phyloP scores from a whole-genome alignment of 2,113 vertebrate genomes.

The Corythoichthys haematopterus region DNA sequence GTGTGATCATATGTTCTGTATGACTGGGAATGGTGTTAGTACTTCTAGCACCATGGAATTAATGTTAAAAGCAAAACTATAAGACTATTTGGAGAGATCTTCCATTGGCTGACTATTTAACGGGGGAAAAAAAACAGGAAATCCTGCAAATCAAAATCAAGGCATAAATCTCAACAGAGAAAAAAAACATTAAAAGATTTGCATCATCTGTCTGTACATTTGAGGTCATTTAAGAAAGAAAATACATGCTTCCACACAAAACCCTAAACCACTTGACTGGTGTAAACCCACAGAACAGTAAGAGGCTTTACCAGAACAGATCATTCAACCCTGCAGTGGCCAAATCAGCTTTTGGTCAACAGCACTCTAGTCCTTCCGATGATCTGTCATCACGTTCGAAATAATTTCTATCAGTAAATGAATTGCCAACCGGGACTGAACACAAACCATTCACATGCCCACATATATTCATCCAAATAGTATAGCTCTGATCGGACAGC shows the following conservation, averaged over 20 bases:
- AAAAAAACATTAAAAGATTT: constrained; percentile 16
- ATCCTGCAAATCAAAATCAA: constrained; percentile 16
- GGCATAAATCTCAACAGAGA: constrained; percentile 10
- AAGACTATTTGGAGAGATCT: constrained; percentile 10
- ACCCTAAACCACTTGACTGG: constrained; percentile 47
- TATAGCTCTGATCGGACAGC: constrained; percentile 3
- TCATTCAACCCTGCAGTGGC: constrained; percentile 40
- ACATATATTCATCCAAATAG: not conserved
- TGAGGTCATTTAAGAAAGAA: constrained; percentile 33
- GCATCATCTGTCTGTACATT: constrained; percentile 17
- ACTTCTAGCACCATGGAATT: constrained; percentile 23
- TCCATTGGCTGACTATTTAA: not conserved
- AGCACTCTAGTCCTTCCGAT: constrained; percentile 15
- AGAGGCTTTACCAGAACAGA: constrained; percentile 60
- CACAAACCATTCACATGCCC: constrained; percentile 2
- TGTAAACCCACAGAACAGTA: constrained; percentile 44
- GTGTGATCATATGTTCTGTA: constrained; percentile 23
- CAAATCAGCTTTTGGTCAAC: constrained; percentile 32
- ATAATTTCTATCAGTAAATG: not conserved
- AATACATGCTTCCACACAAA: constrained; percentile 14
- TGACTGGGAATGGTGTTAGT: constrained; percentile 33
- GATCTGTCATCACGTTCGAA: constrained; percentile 6
- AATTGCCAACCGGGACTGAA: not conserved
- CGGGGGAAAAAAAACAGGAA: not conserved
- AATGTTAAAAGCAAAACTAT: constrained; percentile 15